Percentiles rank a stretch among this genome's conserved stretches.
Evolutionary conservation across 2,797 vertebrate genomes (phyloP).

Genomic region (Fistularia tabacaria): DNA sequence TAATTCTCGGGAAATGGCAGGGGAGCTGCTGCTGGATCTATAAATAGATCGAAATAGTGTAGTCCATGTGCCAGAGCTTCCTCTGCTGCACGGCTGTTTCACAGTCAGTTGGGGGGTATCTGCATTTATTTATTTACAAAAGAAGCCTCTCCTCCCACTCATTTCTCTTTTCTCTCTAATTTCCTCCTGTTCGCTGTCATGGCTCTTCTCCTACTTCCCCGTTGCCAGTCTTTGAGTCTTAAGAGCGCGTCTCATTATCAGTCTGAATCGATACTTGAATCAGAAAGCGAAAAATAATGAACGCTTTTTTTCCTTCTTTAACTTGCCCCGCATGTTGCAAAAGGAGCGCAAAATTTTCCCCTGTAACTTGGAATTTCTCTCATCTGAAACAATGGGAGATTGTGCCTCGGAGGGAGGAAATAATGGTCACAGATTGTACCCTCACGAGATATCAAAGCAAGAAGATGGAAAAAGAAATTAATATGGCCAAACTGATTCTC

Average conservation of each 20-base stretch:
- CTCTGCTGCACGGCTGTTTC: conserved; percentile 38
- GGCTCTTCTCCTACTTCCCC: neutral
- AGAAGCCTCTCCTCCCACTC: conserved; percentile 28
- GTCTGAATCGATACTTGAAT: conserved; percentile 33
- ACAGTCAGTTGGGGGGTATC: conserved; percentile 15
- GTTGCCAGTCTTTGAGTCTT: too few species aligned
- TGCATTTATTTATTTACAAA: conserved; percentile 54
- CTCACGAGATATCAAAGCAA: conserved; percentile 39
- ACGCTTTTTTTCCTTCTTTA: too few species aligned
- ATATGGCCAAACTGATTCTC: conserved; percentile 29
- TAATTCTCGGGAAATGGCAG: conserved; percentile 56
- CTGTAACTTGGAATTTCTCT: conserved; percentile 25
- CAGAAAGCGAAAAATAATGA: conserved; percentile 25
- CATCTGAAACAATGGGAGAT: conserved; percentile 28
- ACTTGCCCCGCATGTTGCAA: neutral
- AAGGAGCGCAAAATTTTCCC: conserved; percentile 19
- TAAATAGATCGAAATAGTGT: conserved; percentile 57
- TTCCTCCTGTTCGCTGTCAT: conserved; percentile 7
- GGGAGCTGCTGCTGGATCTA: conserved; percentile 57
- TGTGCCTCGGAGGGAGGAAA: conserved; percentile 44
- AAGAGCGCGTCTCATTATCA: conserved; percentile 20
- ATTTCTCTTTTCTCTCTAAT: conserved; percentile 17
- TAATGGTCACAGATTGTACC: conserved; percentile 42
- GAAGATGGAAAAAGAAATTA: conserved; percentile 44
- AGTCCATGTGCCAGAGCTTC: conserved; percentile 21